Evolutionary conservation across 2,888 invertebrate genomes (phyloP).

Genomic region (Deilephila elpenor): DNA sequence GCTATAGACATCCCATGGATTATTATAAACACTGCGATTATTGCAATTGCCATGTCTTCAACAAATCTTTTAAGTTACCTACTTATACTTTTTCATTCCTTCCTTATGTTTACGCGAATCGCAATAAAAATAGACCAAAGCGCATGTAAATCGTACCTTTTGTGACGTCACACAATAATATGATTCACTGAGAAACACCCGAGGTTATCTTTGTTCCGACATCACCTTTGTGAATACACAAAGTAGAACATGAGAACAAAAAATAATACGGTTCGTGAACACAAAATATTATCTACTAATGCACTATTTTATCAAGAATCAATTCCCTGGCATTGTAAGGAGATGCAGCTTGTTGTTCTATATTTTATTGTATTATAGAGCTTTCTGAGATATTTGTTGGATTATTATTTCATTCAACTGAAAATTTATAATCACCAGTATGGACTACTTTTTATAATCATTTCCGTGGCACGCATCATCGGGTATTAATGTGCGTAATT

Average conservation of each 20-base stretch:
- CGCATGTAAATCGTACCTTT: background rate
- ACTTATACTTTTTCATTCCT: background rate
- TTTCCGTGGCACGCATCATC: too few relatives aligned
- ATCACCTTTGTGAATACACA: slow-evolving; percentile 6
- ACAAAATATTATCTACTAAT: background rate
- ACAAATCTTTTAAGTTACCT: background rate
- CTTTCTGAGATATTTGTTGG: too few relatives aligned
- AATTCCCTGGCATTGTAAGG: background rate
- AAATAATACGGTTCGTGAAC: slow-evolving; percentile 3
- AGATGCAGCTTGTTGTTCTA: too few relatives aligned
- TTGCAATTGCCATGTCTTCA: too few relatives aligned
- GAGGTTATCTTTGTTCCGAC: slow-evolving; percentile 3
- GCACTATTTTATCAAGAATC: background rate
- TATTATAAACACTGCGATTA: too few relatives aligned
- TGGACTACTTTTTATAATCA: too few relatives aligned
- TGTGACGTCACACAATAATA: background rate
- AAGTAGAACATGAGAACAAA: slow-evolving; percentile 7
- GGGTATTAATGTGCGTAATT: too few relatives aligned
- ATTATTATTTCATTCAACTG: too few relatives aligned
- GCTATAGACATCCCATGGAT: too few relatives aligned
- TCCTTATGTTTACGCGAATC: background rate
- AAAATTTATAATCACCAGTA: too few relatives aligned
- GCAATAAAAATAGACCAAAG: slow-evolving; percentile 2
- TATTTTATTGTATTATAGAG: too few relatives aligned
- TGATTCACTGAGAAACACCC: slow-evolving; percentile 12